Percentiles rank a stretch among this genome's conserved stretches.
These are phyloP conservation scores for Glaucomys volans DNA, from an alignment of 2,113 vertebrate species.

Conservation along the genomic window DNA sequence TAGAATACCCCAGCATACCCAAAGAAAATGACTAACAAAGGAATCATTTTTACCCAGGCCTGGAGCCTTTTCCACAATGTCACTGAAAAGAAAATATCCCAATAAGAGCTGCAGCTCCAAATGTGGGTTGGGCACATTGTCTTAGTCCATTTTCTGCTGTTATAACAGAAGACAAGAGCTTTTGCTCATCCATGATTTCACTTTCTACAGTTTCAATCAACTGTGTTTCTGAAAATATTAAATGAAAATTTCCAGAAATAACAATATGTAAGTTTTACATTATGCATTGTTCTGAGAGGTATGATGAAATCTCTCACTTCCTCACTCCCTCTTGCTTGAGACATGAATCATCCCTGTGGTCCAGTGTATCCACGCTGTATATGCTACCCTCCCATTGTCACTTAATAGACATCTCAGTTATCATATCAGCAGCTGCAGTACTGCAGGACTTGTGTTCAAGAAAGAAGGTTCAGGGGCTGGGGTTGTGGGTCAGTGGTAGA, in stretches of 20 bases:
- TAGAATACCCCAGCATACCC: too few species aligned
- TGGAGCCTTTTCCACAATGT: not conserved
- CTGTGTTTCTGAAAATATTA: not conserved
- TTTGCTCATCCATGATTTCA: not conserved
- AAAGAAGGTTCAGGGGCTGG: not conserved
- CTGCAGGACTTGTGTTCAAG: not conserved
- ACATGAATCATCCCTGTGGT: not conserved
- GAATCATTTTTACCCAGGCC: not conserved
- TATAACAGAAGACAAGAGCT: not conserved
- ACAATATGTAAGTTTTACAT: not conserved
- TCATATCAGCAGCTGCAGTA: not conserved
- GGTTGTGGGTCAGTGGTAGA: too few species aligned
- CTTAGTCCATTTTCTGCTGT: not conserved
- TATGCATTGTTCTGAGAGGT: not conserved
- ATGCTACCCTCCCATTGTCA: not conserved
- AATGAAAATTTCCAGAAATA: not conserved
- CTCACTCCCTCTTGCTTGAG: not conserved
- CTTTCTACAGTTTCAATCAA: not conserved
- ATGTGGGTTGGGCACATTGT: not conserved
- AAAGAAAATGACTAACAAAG: not conserved
- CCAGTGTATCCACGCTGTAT: not conserved
- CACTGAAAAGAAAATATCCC: not conserved
- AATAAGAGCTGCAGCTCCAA: not conserved
- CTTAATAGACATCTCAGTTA: not conserved
- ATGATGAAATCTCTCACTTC: not conserved